phyloP scores from a whole-genome alignment of 2,797 vertebrate species.

The Geotrypetes seraphini region DNA sequence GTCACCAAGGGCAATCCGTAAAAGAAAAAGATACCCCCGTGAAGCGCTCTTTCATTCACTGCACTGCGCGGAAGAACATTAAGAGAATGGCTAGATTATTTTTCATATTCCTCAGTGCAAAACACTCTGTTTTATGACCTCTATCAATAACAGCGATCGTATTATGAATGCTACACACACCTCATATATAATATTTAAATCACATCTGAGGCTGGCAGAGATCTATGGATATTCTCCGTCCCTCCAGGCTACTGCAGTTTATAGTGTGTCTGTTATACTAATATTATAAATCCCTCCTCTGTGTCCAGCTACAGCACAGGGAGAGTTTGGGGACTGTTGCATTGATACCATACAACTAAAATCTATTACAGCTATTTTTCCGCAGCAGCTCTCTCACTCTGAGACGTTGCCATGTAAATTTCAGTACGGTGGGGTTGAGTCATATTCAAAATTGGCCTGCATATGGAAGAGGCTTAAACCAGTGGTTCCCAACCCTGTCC shows the following conservation, averaged over 20 bases:
- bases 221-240: constrained; percentile 42
- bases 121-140: constrained; percentile 26
- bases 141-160: constrained; percentile 38
- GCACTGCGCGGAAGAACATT: constrained; percentile 11
- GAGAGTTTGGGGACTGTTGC: too few species aligned
- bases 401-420: too few species aligned
- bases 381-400: too few species aligned
- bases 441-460: too few species aligned
- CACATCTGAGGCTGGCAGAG: constrained; percentile 43
- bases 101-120: constrained; percentile 27
- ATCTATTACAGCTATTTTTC: too few species aligned
- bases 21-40: not conserved
- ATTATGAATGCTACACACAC: constrained; percentile 24
- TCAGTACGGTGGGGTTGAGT: too few species aligned
- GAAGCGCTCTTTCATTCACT: constrained; percentile 1
- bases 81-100: constrained; percentile 16
- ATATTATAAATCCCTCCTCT: constrained; percentile 47
- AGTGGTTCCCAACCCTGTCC: too few species aligned
- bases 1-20: constrained; percentile 1
- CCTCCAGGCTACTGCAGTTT: constrained; percentile 49
- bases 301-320: too few species aligned
- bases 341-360: too few species aligned
- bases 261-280: constrained; percentile 52
- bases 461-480: too few species aligned
- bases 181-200: constrained; percentile 51